Base-by-base conservation (phyloP, 1,140 invertebrate genomes). In the Pogonomyrmex californicus region DNA sequence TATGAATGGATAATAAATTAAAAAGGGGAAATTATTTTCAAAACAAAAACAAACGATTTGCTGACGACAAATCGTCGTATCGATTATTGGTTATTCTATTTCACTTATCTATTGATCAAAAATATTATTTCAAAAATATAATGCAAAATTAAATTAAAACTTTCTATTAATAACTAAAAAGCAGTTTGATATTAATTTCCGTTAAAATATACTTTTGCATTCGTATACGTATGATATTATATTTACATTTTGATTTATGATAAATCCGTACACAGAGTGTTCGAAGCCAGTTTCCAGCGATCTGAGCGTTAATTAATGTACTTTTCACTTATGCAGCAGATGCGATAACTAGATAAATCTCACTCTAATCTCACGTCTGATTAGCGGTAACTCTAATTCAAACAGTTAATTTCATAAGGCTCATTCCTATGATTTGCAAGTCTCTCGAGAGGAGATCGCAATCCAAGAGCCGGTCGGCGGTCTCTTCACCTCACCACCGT, bases 351-450 rank as follows among this genome's bases (percentile, higher is more conserved):
- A 7, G 10, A 30, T 54, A 36, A 36, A 33, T 1, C 23, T n/a
- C n/a, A n/a, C n/a, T 0, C 23, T 23, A 77, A 63, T 36, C 58
- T 12, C 30, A n/a, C 2, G 36, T 10, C 12, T 41, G 14, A 58
- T 75, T 75, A 58, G 51, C 36, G 33, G 6, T 12, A 49, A 49
- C 10, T 44, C 47, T 23, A 23, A 5, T 2, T 70, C 23, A n/a
- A 58, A 33, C 44, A n/a, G 12, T 51, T 54, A 81, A 70, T 70
- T 81, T 68, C 5, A 6, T 38, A 68, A 79, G 38, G 14, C 63
- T 65, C 6, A 9, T 47, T 44, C n/a, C 41, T 63, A 38, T 36
- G 63, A 81, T 51, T 79, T 38, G 10, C n/a, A 68, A 79, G 38
- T 41, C 30, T 30, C n/a, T 54, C 47, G n/a, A 68, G 23, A 68